Conservation (phyloP, 1,140 invertebrate species). For the Trichonephila inaurata region DNA sequence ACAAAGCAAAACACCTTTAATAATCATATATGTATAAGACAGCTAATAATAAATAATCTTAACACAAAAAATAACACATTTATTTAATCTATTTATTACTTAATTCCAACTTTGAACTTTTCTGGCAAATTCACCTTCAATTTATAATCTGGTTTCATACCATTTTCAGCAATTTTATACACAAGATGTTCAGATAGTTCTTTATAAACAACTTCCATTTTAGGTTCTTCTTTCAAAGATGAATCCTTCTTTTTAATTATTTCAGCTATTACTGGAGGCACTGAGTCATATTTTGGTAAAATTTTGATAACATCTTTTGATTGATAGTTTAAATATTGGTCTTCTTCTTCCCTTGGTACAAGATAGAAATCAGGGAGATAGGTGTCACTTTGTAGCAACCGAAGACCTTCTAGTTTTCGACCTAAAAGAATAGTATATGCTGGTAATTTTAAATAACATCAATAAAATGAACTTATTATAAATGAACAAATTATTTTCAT, state of each 20-base stretch:
- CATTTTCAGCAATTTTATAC: constrained; percentile 56
- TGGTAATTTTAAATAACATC: no score
- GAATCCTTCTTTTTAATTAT: constrained; percentile 12
- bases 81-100: neutral
- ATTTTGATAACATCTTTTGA: neutral
- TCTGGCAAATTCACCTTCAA: constrained; percentile 57
- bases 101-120: constrained; percentile 19
- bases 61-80: neutral
- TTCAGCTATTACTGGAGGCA: constrained; percentile 53
- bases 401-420: constrained; percentile 16
- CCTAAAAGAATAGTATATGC: constrained; percentile 12
- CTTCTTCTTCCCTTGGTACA: constrained; percentile 65
- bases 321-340: neutral
- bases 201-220: constrained; percentile 56
- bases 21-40: no score
- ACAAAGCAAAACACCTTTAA: no score
- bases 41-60: no score
- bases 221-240: constrained; percentile 2
- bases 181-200: constrained; percentile 12
- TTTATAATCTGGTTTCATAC: constrained; percentile 10
- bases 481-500: no score
- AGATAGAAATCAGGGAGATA: constrained; percentile 58
- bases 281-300: constrained; percentile 31
- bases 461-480: neutral
- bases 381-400: neutral